These are phyloP conservation scores for Zaprionus taronus DNA, from an alignment of 1,140 invertebrate species.

Conservation along the genomic window DNA sequence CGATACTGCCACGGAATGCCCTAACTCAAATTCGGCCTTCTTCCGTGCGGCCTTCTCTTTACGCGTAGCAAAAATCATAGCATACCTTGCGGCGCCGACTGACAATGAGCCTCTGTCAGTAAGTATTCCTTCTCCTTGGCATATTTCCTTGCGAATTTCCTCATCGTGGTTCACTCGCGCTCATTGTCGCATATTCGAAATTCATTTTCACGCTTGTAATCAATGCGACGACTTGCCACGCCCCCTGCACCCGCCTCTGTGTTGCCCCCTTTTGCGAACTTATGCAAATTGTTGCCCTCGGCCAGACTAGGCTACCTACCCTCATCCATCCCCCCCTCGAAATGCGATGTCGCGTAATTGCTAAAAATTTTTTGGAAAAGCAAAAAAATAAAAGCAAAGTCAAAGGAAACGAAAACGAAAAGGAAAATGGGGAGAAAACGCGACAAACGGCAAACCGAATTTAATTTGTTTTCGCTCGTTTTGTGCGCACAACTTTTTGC, in stretches of 20 bases:
- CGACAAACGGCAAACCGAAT: constrained; percentile 74
- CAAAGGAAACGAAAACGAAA: constrained; percentile 52
- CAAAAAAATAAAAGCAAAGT: constrained; percentile 34
- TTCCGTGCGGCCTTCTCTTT: background rate
- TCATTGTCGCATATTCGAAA: constrained; percentile 70
- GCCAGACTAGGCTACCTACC: constrained; percentile 20
- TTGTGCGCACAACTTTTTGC: constrained; percentile 68
- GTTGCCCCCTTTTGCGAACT: constrained; percentile 43
- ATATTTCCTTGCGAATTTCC: constrained; percentile 13
- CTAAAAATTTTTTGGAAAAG: constrained; percentile 59
- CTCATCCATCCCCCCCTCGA: background rate
- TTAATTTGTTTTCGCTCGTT: constrained; percentile 79
- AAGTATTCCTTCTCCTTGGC: constrained; percentile 1
- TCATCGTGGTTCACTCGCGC: background rate
- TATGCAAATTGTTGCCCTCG: constrained; percentile 70
- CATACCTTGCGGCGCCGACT: constrained; percentile 61
- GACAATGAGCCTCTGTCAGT: constrained; percentile 47
- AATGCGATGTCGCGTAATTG: constrained; percentile 54
- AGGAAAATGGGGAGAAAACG: constrained; percentile 39
- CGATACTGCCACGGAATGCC: background rate
- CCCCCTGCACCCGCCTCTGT: constrained; percentile 28
- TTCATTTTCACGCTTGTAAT: constrained; percentile 77
- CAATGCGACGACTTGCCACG: constrained; percentile 56
- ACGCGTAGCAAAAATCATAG: constrained; percentile 51
- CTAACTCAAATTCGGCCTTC: constrained; percentile 9